Percentiles rank a stretch among this genome's conserved stretches.
Conservation (phyloP, 1,140 invertebrate genomes). For the Bicyclus anynana region DNA sequence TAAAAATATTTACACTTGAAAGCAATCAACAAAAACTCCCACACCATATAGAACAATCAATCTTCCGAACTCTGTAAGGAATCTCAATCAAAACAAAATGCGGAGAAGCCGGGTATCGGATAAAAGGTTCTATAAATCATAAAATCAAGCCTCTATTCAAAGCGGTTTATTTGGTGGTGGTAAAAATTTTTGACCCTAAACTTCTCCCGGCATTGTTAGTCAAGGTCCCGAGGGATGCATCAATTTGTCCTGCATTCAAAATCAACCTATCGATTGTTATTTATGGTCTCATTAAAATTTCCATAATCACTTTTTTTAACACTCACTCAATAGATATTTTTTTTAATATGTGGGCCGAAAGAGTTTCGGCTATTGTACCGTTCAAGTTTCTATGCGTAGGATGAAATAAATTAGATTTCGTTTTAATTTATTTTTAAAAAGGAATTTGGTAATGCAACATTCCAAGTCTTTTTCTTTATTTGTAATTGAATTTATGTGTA, state of each 20-base stretch:
- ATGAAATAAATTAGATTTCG: slow-evolving; percentile 50
- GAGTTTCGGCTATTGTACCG: neutral
- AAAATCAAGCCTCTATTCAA: slow-evolving; percentile 71
- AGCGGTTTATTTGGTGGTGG: slow-evolving; percentile 57
- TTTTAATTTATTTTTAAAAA: slow-evolving; percentile 37
- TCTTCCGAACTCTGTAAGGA: slow-evolving; percentile 67
- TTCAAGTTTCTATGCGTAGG: slow-evolving; percentile 38
- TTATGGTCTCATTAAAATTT: slow-evolving; percentile 69
- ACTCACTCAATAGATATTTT: slow-evolving; percentile 31
- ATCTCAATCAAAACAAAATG: slow-evolving; percentile 74
- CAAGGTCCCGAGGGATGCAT: slow-evolving; percentile 47
- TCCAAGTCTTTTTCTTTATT: neutral
- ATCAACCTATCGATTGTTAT: slow-evolving; percentile 55
- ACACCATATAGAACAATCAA: slow-evolving; percentile 72
- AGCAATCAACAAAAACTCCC: slow-evolving; percentile 65
- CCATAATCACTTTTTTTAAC: slow-evolving; percentile 51
- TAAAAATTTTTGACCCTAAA: slow-evolving; percentile 58
- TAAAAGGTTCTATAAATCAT: slow-evolving; percentile 74
- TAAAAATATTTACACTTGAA: slow-evolving; percentile 61
- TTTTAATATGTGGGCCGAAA: slow-evolving; percentile 21
- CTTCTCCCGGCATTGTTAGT: slow-evolving; percentile 47
- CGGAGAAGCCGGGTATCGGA: slow-evolving; percentile 57
- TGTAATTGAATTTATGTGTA: neutral
- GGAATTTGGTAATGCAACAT: neutral
- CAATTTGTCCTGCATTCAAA: slow-evolving; percentile 66